phyloP scores from a whole-genome alignment of 2,888 invertebrate species.

The Bombyx huttoni region DNA sequence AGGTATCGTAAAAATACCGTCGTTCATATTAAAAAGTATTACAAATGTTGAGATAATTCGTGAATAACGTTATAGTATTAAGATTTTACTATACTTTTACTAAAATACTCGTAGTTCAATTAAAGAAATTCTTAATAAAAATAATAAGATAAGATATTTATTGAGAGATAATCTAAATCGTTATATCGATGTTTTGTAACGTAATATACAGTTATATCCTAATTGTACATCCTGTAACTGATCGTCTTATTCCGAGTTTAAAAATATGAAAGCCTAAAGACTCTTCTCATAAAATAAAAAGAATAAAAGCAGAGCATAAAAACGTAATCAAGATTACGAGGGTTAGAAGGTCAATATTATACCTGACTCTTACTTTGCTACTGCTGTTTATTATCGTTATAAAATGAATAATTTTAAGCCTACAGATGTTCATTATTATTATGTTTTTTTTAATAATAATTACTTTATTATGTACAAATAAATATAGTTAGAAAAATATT shows the following conservation, averaged over 20 bases:
- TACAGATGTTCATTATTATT: not conserved
- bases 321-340: conserved; percentile 48
- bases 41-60: no score
- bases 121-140: not conserved
- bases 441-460: no score
- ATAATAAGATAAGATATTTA: not conserved
- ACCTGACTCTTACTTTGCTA: conserved; percentile 21
- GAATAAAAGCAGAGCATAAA: conserved; percentile 42
- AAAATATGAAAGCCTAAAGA: conserved; percentile 9
- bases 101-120: not conserved
- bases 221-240: not conserved
- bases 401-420: conserved; percentile 13
- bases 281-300: conserved; percentile 38
- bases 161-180: not conserved
- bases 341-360: conserved; percentile 30
- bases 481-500: no score
- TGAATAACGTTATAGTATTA: no score
- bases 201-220: no score
- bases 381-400: conserved; percentile 27
- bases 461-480: no score
- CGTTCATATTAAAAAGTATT: no score
- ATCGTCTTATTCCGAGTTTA: not conserved
- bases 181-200: not conserved
- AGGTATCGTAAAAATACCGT: no score
- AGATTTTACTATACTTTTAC: not conserved